Evolutionary conservation across 2,888 invertebrate genomes (phyloP), one percentile per base, ranked within the genome.

Genomic region (Polylopha cassiicola): DNA sequence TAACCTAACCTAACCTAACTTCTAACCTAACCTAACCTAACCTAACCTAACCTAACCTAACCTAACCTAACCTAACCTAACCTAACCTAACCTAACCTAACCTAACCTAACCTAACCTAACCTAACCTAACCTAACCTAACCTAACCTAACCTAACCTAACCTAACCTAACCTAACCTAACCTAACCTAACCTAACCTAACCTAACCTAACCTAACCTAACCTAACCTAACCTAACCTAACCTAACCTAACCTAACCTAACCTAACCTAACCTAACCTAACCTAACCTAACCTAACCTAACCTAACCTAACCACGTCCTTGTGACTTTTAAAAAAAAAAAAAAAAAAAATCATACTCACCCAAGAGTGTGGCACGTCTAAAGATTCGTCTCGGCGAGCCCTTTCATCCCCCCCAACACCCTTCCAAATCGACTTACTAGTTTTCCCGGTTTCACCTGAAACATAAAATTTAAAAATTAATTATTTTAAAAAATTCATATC

Each of bases 271-370:
- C 39, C 37, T 37, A 44, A 33, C 32, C 32, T 42, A 42, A 42
- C 43, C 43, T 45, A 48, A 48, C 45, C 45, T 45, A 48, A 48
- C 48, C 48, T 48, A 48, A 48, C 48, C 48, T 48, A 48, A 48
- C 48, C 46, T 47, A 50, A 48, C 51, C 48, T 48, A 48, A 48
- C 50, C 47, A 47, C 47, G n/a, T n/a, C n/a, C n/a, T n/a, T n/a
- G n/a, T n/a, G n/a, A n/a, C n/a, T n/a, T n/a, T n/a, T n/a, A n/a
- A n/a, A n/a, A n/a, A n/a, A n/a, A n/a, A n/a, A n/a, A n/a, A n/a
- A n/a, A n/a, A n/a, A n/a, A n/a, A n/a, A n/a, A n/a, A n/a, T n/a
- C n/a, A n/a, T n/a, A n/a, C n/a, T n/a, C n/a, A n/a, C n/a, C n/a
- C n/a, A n/a, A n/a, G n/a, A n/a, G n/a, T n/a, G n/a, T n/a, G n/a